Percentiles rank a stretch among this genome's conserved stretches.
phyloP scores from a whole-genome alignment of 2,797 vertebrate genomes.

The Rhinophrynus dorsalis region DNA sequence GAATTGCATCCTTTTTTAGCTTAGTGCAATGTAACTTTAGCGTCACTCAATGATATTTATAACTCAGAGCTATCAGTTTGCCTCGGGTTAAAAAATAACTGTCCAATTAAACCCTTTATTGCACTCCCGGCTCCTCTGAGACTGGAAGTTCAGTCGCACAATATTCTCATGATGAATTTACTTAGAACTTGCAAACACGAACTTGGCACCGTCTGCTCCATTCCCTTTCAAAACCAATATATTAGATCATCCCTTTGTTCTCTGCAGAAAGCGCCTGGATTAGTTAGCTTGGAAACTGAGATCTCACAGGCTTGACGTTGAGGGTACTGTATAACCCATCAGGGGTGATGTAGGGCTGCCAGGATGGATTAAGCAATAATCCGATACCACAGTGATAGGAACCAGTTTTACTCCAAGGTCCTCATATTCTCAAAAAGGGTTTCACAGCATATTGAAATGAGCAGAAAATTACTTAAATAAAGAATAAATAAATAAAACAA shows the following conservation, averaged over 20 bases:
- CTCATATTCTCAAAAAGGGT: too few relatives aligned
- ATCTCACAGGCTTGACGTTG: neutral
- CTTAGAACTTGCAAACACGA: conserved; percentile 30
- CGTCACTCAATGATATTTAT: too few relatives aligned
- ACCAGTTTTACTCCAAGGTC: too few relatives aligned
- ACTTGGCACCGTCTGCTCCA: conserved; percentile 20
- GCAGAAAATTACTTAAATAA: too few relatives aligned
- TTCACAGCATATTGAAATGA: too few relatives aligned
- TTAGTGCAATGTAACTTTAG: too few relatives aligned
- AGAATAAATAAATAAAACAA: too few relatives aligned
- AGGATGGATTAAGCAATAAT: too few relatives aligned
- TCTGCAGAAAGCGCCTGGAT: conserved; percentile 30
- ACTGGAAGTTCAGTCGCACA: conserved; percentile 23
- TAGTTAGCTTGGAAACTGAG: conserved; percentile 31
- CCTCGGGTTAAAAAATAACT: neutral
- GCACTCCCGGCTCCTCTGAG: conserved; percentile 3
- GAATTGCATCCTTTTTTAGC: too few relatives aligned
- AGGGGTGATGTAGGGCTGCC: too few relatives aligned
- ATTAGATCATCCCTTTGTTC: conserved; percentile 45
- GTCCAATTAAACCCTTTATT: conserved; percentile 23
- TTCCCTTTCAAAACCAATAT: conserved; percentile 42
- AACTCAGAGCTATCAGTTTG: neutral
- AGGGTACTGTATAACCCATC: neutral
- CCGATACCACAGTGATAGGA: too few relatives aligned
- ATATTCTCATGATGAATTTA: conserved; percentile 33